Evolutionary conservation across 2,888 invertebrate species (phyloP), one percentile per base, ranked within the genome.

Genomic region (Nomada ferruginata): DNA sequence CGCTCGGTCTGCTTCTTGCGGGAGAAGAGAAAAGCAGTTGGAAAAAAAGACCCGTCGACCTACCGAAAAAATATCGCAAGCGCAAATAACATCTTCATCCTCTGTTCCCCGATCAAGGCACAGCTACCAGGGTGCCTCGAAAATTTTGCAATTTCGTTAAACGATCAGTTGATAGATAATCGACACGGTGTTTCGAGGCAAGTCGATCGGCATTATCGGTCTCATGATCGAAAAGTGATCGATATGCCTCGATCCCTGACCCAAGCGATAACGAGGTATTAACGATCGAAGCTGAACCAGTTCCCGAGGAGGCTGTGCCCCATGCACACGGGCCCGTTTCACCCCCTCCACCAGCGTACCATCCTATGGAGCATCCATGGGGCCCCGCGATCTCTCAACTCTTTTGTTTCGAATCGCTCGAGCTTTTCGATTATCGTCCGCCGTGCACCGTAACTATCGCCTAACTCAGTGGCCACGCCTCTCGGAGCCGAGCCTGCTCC

Each of bases 361-460:
- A 7, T n/a, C 60, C 10, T n/a, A 18, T 1, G 20, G 7, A 13
- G 60, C 36, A 60, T 73, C 79, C 78, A 78, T 78, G 68, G 15
- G 78, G 76, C 83, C 85, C 74, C 76, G 61, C 79, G 80, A 76
- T 78, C 68, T 70, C 52, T 70, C 52, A 70, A 61, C 66, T 79
- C 90, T 90, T 91, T 90, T 90, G 92, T 93, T 92, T 91, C 88
- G 90, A 81, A 89, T 91, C 88, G 84, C 79, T 77, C 83, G 82
- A 84, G 88, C 90, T 92, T 93, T 93, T 93, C 92, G 93, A 93
- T 93, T 93, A 93, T 93, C 93, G 91, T 85, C 85, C 89, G 86
- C 89, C 86, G 79, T 85, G 85, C 86, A 89, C 87, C 90, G 90
- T 92, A 93, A 92, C 92, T 92, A 93, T 93, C 92, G 92, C 89